Base-by-base conservation (phyloP, 1,140 invertebrate genomes). In the Parapsyche elsis region DNA sequence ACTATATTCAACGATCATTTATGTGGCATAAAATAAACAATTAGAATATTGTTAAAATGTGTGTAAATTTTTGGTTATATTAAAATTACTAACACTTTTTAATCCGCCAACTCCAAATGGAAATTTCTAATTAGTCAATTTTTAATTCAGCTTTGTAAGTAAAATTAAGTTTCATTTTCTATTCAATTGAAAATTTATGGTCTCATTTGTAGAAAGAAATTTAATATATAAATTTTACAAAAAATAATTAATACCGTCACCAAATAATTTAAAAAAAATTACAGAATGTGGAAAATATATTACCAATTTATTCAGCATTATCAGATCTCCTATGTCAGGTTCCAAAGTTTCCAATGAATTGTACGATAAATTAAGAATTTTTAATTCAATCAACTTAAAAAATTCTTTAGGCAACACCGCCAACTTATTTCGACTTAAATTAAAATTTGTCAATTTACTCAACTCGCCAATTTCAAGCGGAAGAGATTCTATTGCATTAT, bases 341-440 rank as follows among this genome's bases (percentile, higher is more conserved):
- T 89, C 85, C 64, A 91, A 86, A 76, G 87, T 87, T 67, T 88
- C 86, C 10, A 95, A 89, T 71, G 92, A 84, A 88, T 95, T 95
- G 84, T 94, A 88, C 16, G 93, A 92, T 57, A 96, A 85, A 84
- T 92, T 92, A n/a, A 95, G 87, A 81, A 90, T 87, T 80, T 90
- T 88, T 38, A 97, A 84, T 74, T 95, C 93, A 12, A 86, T 88
- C 80, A 97, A 86, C 57, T 90, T 90, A 83, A 91, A 94, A 83
- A 95, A 92, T 80, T 92, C 90, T 46, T 84, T 84, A 0, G 93
- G 92, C 76, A 97, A 86, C 73, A 85, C 85, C 45, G 86, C 87
- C 38, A 98, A 85, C 85, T 93, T 92, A 84, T 98, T 98, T 83
- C 92, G 91, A 81, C 94, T 94, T 24, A 97, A 85, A 88, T 96